Base-by-base conservation (phyloP, 2,113 vertebrate genomes). In the Polyodon spathula region DNA sequence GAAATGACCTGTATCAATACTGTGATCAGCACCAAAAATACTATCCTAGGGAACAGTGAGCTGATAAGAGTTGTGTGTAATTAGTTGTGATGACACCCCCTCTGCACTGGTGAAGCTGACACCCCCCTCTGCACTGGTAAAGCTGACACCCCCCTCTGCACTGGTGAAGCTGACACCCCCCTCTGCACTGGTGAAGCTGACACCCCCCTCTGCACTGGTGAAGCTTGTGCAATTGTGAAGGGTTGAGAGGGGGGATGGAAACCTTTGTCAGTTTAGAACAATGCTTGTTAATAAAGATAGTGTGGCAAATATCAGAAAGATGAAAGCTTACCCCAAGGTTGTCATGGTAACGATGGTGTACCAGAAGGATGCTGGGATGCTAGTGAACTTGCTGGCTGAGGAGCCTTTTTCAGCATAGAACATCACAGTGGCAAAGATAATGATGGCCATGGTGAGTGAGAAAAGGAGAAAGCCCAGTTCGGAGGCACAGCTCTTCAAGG, bases 341-440 rank as follows among this genome's bases (percentile, higher is more conserved):
- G 95, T 98, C 95, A 98, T 98, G 84, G 95, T 98, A 73, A 98
- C 95, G 6, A 98, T 98, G 74, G 95, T 98, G 86, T 98, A 98
- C 95, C 95, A 98, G 80, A 98, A 98, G 41, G 95, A 98, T 6
- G 95, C 95, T 2, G 95, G 95, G 77, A 98, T 98, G 87, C 94
- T 97, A 73, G 95, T 98, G 85, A 98, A 98, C 86, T 98, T 98
- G 93, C 85, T 97, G 54, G 94, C 93, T 16, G 91, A 92, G 74
- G 95, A 98, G 62, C 95, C 95, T 75, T 98, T 98, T 83, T 98
- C 95, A 0, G 95, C 95, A 46, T 98, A 98, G 85, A 97, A 98
- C 95, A 98, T 98, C 84, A 98, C 95, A 10, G 95, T 98, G 77
- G 95, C 95, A 67, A 98, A 98, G 86, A 98, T 98, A 83, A 98